Evolutionary conservation across 2,113 vertebrate species (phyloP).

Genomic region (Misgurnus anguillicaudatus): DNA sequence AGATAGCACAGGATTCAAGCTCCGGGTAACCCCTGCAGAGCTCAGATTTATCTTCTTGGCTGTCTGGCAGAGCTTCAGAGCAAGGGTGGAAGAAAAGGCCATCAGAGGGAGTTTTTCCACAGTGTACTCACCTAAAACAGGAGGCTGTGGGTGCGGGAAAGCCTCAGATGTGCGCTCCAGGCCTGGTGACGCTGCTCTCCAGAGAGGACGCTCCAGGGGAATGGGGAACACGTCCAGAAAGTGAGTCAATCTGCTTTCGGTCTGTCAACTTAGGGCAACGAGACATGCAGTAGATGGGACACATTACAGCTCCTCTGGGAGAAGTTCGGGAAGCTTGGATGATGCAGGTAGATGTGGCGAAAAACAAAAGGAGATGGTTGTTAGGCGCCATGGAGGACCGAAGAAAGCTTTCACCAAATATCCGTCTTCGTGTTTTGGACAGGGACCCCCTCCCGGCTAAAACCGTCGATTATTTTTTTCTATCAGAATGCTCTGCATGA

Average conservation of each 20-base stretch:
- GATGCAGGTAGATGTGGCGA: conserved; percentile 28
- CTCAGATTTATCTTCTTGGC: conserved; percentile 44
- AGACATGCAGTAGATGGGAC: conserved; percentile 31
- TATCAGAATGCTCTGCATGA: neutral
- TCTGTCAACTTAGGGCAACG: conserved; percentile 10
- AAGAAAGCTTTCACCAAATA: conserved; percentile 22
- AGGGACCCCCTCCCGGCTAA: neutral
- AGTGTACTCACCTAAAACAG: neutral
- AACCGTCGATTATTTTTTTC: conserved; percentile 17
- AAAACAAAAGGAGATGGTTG: conserved; percentile 24
- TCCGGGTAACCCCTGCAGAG: conserved; percentile 32
- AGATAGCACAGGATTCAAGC: conserved; percentile 4
- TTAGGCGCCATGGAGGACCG: conserved; percentile 22
- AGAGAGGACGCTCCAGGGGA: conserved; percentile 7
- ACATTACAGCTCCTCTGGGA: conserved; percentile 29
- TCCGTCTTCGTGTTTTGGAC: conserved; percentile 30
- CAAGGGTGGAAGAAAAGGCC: conserved; percentile 19
- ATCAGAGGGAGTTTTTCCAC: conserved; percentile 31
- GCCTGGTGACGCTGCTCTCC: neutral
- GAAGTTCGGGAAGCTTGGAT: conserved; percentile 20
- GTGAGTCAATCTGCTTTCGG: conserved; percentile 27
- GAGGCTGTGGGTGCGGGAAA: neutral
- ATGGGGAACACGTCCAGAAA: conserved; percentile 8
- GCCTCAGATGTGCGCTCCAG: neutral
- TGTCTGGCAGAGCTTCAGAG: conserved; percentile 38